Evolutionary conservation across 2,797 vertebrate genomes (phyloP).

Genomic region (Chaetodon trifasciatus): DNA sequence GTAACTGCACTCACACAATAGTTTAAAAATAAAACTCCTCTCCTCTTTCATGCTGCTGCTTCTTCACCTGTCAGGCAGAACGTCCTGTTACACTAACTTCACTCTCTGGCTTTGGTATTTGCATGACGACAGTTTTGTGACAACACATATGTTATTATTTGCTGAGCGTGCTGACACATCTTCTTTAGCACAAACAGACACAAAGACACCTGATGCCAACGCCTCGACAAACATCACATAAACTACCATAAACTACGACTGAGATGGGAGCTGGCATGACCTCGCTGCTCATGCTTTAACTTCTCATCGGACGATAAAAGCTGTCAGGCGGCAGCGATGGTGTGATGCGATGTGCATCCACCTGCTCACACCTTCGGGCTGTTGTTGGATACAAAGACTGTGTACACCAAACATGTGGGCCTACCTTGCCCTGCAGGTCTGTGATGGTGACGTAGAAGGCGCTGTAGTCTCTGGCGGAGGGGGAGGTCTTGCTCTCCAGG

Average conservation of each 20-base stretch:
- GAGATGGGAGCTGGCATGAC: too few species aligned
- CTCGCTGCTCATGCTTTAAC: neutral
- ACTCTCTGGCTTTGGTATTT: neutral
- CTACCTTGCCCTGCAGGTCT: slow-evolving; percentile 89
- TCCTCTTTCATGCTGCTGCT: too few species aligned
- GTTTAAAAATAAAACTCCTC: too few species aligned
- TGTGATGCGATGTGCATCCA: too few species aligned
- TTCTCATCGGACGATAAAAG: neutral
- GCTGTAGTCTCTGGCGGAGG: slow-evolving; percentile 82
- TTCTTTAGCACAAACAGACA: too few species aligned
- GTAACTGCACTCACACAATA: too few species aligned
- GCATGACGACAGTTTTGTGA: neutral
- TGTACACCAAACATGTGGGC: neutral
- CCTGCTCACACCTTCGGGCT: neutral
- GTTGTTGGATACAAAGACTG: too few species aligned
- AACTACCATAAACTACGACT: too few species aligned
- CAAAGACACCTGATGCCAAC: neutral
- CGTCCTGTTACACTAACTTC: too few species aligned
- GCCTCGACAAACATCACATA: too few species aligned
- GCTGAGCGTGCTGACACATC: neutral
- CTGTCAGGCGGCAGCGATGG: neutral
- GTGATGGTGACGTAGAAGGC: slow-evolving; percentile 83
- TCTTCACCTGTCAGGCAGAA: neutral
- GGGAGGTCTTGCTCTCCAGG: slow-evolving; percentile 80
- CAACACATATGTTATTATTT: neutral